Evolutionary conservation across 37 sponge, comb jelly and placozoan species (phyloP), one percentile per base, ranked within the genome.

Genomic region (Oopsacas minuta): DNA sequence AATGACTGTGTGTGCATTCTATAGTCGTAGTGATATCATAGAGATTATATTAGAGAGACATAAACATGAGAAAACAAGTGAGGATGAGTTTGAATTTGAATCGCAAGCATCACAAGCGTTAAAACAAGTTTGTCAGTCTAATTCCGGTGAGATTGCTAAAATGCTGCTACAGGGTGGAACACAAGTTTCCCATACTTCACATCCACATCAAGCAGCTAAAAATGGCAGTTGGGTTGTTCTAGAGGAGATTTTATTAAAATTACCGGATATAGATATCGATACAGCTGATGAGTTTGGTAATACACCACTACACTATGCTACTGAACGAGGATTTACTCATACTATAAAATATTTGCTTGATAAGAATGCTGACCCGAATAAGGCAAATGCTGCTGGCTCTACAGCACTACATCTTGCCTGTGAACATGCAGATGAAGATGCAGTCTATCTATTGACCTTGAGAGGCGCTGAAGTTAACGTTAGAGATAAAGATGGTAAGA

Each of bases 301-400:
- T 12, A 61, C 75, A 12, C 75, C 75, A 61, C 75, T 61, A 34
- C 75, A 61, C 75, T 61, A 61, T n/a, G 75, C 75, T 3, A 61
- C 75, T 61, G 75, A 61, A 61, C 22, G 75, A 61, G 75, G 75
- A 7, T 61, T 61, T 34, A 61, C 75, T 25, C 75, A 61, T 34
- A 61, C 75, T 34, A 61, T 61, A 7, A 61, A 61, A 61, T 61
- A 61, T n/a, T 34, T 61, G 30, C 75, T 61, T 3, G 75, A 61
- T 12, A 61, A 61, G 75, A 61, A 61, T 3, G 75, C 75, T n/a
- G 75, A 61, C 28, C 75, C 75, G 75, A 61, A 61, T 12, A 10
- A 61, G 75, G 1, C 75, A 10, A 61, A 61, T n/a, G 5, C 5
- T 12, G 22, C 5, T 3, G 75, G 75, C 28, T 61, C 75, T 34